Conservation (phyloP, 2,888 invertebrate species). For the Platycheirus rosarum region DNA sequence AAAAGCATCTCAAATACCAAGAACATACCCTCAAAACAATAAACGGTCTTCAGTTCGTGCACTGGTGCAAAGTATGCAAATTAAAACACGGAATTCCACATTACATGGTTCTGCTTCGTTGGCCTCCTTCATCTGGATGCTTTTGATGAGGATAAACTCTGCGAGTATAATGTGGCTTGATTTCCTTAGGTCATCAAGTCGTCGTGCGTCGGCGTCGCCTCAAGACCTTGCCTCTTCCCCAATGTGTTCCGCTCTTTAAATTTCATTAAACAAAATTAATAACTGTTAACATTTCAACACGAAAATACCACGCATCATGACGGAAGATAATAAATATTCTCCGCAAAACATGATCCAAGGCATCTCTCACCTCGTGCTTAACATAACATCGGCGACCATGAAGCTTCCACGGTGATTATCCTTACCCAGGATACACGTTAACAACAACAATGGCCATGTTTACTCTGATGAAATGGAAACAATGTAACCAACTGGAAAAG, state of each 20-base stretch:
- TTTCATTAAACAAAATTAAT: slow-evolving; percentile 52
- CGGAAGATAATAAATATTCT: slow-evolving; percentile 47
- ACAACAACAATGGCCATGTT: slow-evolving; percentile 39
- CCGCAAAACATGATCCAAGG: slow-evolving; percentile 8
- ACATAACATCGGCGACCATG: slow-evolving; percentile 37
- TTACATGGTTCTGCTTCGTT: slow-evolving; percentile 13
- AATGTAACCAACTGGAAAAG: slow-evolving; percentile 68
- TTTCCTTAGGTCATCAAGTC: slow-evolving; percentile 32
- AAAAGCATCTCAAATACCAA: slow-evolving; percentile 16
- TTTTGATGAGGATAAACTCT: too few species aligned
- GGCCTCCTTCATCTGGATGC: slow-evolving; percentile 28
- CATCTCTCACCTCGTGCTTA: slow-evolving; percentile 25
- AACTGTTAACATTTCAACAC: slow-evolving; percentile 16
- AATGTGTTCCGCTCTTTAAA: slow-evolving; percentile 51
- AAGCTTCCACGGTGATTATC: slow-evolving; percentile 12
- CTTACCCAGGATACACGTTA: slow-evolving; percentile 38
- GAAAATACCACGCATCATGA: slow-evolving; percentile 30
- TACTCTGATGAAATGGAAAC: slow-evolving; percentile 59
- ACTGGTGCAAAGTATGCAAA: slow-evolving; percentile 44
- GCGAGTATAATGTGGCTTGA: too few species aligned
- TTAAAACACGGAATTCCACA: slow-evolving; percentile 21
- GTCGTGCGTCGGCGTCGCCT: too few species aligned
- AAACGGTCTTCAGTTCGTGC: background rate
- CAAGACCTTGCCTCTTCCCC: background rate
- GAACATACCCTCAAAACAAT: background rate